phyloP scores from a whole-genome alignment of 2,888 invertebrate genomes.

The Pachydiplax longipennis region DNA sequence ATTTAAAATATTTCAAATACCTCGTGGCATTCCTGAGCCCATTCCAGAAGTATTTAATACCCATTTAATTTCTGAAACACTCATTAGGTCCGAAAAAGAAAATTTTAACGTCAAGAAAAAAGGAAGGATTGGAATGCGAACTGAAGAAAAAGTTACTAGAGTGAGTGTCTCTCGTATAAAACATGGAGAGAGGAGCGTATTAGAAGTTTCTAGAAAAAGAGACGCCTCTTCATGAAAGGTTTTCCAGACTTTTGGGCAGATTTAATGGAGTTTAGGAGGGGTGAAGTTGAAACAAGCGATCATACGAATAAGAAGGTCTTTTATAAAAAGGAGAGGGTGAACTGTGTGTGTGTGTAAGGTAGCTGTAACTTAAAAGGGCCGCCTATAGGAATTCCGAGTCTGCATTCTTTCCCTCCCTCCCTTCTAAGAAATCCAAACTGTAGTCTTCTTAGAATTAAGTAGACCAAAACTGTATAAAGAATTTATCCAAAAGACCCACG shows the following conservation, averaged over 20 bases:
- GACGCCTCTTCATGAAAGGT: background rate
- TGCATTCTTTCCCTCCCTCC: no score
- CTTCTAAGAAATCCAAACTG: no score
- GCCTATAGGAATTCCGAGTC: background rate
- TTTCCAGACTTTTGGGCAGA: background rate
- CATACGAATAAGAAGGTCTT: background rate
- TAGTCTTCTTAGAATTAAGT: no score
- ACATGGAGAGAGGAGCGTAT: background rate
- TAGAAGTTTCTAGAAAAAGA: background rate
- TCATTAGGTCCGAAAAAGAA: no score
- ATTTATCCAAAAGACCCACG: no score
- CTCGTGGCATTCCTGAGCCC: no score
- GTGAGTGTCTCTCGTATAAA: background rate
- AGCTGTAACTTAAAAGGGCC: background rate
- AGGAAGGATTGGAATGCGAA: background rate
- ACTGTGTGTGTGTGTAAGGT: background rate
- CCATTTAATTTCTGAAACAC: no score
- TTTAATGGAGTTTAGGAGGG: background rate
- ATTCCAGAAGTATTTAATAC: no score
- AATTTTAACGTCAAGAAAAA: no score
- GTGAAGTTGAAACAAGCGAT: background rate
- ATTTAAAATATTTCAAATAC: no score
- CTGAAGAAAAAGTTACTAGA: background rate
- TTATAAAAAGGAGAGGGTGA: background rate
- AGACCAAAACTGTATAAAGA: no score